Conservation (phyloP, 2,113 vertebrate genomes). For the Silurus asotus region DNA sequence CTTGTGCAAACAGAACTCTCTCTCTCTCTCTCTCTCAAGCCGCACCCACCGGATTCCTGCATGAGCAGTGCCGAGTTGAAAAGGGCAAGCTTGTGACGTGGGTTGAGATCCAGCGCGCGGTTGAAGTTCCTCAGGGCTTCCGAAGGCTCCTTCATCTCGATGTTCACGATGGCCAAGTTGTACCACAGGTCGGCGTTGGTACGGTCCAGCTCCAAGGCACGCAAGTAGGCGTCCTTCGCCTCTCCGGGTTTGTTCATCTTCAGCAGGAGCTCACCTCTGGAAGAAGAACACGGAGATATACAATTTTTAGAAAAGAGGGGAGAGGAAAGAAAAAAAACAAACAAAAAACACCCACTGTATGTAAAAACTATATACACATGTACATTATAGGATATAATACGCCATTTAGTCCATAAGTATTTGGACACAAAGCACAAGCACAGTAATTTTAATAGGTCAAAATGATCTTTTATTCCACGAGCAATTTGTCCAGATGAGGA, state of each 20-base stretch:
- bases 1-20: background rate
- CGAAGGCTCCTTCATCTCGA: constrained; percentile 93
- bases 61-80: constrained; percentile 97
- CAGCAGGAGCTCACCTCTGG: constrained; percentile 91
- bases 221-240: constrained; percentile 91
- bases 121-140: constrained; percentile 96
- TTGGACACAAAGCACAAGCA: no score
- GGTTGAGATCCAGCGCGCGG: constrained; percentile 87
- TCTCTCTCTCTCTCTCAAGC: background rate
- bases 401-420: no score
- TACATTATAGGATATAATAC: background rate
- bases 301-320: background rate
- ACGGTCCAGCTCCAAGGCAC: constrained; percentile 88
- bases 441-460: no score
- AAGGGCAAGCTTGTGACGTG: constrained; percentile 87
- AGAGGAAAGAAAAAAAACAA: background rate
- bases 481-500: no score
- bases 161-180: constrained; percentile 96
- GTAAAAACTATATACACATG: background rate
- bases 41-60: constrained; percentile 94
- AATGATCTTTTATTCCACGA: no score
- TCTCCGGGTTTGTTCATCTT: constrained; percentile 97
- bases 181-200: constrained; percentile 97
- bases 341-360: background rate
- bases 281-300: background rate